Conservation (phyloP, 2,888 invertebrate species). For the Periphyllus acericola region DNA sequence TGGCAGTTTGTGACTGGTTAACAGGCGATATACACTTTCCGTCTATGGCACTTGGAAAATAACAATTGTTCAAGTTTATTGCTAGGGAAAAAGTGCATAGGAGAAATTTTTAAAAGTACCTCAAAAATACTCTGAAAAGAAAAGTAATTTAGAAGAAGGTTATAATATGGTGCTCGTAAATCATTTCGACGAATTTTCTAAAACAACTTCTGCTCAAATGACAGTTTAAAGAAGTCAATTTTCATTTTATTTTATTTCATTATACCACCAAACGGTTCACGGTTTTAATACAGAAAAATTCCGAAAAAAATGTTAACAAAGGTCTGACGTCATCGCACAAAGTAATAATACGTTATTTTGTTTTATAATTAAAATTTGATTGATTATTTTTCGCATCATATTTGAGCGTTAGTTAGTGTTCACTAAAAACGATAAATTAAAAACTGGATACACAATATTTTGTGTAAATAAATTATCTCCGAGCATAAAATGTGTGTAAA, state of each 20-base stretch:
- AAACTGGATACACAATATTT: background rate
- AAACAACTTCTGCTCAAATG: background rate
- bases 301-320: background rate
- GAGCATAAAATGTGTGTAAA: background rate
- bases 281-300: background rate
- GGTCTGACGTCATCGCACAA: background rate
- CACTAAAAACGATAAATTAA: too few species aligned
- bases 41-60: background rate
- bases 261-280: background rate
- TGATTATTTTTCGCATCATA: too few species aligned
- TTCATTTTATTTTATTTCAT: background rate
- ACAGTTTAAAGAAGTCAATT: slow-evolving; percentile 11
- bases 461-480: background rate
- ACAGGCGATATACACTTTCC: background rate
- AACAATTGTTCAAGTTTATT: background rate
- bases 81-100: background rate
- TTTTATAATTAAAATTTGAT: too few species aligned
- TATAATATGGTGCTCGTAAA: background rate
- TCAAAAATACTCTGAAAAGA: background rate
- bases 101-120: background rate
- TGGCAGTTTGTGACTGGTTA: background rate
- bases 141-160: background rate
- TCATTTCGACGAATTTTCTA: background rate
- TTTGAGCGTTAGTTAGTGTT: too few species aligned
- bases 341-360: too few species aligned